phyloP scores from a whole-genome alignment of 1,140 invertebrate genomes.

The Argopecten irradians region DNA sequence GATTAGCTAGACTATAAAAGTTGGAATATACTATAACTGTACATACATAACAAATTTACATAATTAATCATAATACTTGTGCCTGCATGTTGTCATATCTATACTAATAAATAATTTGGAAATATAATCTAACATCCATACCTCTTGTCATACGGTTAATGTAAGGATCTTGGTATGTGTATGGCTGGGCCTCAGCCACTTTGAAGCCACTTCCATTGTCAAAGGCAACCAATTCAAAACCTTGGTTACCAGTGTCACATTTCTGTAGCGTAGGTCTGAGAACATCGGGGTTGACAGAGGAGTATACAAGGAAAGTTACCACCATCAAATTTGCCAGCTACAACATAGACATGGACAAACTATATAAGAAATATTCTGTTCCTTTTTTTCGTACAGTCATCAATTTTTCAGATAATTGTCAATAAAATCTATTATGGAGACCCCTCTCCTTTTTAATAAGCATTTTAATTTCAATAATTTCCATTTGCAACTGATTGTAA shows the following conservation, averaged over 20 bases:
- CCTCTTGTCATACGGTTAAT: conserved; percentile 35
- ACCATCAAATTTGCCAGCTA: conserved; percentile 58
- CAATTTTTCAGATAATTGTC: neutral
- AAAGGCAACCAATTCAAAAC: conserved; percentile 52
- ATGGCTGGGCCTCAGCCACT: conserved; percentile 30
- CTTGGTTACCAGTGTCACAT: conserved; percentile 34
- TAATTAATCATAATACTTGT: no score
- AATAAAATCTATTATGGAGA: conserved; percentile 26
- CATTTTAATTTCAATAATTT: no score
- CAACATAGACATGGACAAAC: conserved; percentile 34
- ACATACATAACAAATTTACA: no score
- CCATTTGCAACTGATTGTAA: no score
- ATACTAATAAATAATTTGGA: neutral
- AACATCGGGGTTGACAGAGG: conserved; percentile 62
- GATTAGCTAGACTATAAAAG: no score
- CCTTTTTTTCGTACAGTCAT: neutral
- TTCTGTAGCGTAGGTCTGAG: conserved; percentile 41
- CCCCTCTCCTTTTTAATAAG: neutral
- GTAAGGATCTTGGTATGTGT: conserved; percentile 33
- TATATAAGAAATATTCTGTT: neutral
- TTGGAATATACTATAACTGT: no score
- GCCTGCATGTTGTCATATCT: conserved; percentile 15
- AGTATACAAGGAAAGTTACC: conserved; percentile 55
- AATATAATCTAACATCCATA: neutral
- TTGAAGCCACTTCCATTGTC: conserved; percentile 48